Percentiles rank a stretch among this genome's conserved stretches.
These are phyloP conservation scores for Urocitellus parryii DNA, from an alignment of 2,113 vertebrate genomes.

Conservation along the genomic window DNA sequence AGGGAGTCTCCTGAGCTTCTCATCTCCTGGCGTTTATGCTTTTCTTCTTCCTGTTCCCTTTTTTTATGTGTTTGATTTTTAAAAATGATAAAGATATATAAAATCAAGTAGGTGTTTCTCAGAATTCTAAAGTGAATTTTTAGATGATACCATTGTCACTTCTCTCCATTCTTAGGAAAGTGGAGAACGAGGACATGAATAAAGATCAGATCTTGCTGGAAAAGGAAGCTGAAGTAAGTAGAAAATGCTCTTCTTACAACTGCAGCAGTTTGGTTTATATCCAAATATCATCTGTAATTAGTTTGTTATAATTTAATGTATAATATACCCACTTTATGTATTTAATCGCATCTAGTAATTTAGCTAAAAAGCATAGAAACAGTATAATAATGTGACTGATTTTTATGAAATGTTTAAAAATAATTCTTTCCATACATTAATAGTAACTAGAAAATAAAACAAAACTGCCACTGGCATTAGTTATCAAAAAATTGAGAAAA, in stretches of 20 bases:
- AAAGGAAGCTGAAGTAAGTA: constrained; percentile 97
- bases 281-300: background rate
- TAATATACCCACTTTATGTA: background rate
- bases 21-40: background rate
- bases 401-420: background rate
- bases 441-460: background rate
- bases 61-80: background rate
- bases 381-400: background rate
- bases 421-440: background rate
- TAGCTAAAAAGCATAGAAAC: background rate
- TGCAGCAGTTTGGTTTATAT: background rate
- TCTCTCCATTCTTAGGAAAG: constrained; percentile 89
- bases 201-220: constrained; percentile 98
- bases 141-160: constrained; percentile 5
- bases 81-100: background rate
- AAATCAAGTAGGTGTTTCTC: background rate
- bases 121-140: background rate
- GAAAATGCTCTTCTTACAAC: background rate
- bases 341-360: background rate
- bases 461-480: background rate
- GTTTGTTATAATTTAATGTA: background rate
- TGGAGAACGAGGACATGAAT: constrained; percentile 96
- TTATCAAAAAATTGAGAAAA: background rate
- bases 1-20: background rate
- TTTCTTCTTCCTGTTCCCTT: background rate